Percentiles rank a stretch among this genome's conserved stretches.
Evolutionary conservation across 2,888 invertebrate genomes (phyloP).

Genomic region (Sipha maydis): DNA sequence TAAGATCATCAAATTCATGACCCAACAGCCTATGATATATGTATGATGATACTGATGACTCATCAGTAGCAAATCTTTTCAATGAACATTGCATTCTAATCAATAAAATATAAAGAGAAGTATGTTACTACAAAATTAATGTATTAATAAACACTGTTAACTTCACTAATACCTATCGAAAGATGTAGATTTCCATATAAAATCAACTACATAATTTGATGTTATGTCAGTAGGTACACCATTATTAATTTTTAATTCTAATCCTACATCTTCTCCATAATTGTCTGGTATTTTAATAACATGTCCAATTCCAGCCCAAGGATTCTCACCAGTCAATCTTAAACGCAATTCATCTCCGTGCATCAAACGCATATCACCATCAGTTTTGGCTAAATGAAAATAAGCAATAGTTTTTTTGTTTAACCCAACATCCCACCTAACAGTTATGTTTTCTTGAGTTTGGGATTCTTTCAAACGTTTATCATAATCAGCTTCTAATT

Average conservation of each 20-base stretch:
- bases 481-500: conserved; percentile 98
- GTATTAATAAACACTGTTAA: background rate
- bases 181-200: conserved; percentile 98
- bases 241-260: conserved; percentile 91
- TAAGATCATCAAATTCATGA: conserved; percentile 91
- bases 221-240: conserved; percentile 94
- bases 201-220: conserved; percentile 96
- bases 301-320: conserved; percentile 98
- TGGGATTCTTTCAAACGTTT: conserved; percentile 97
- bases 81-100: conserved; percentile 92
- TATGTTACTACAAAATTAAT: conserved; percentile 18
- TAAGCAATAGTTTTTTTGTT: conserved; percentile 98
- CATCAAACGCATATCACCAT: conserved; percentile 99
- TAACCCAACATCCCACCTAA: conserved; percentile 97
- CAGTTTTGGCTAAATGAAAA: conserved; percentile 96
- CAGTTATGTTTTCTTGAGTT: conserved; percentile 97
- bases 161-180: conserved; percentile 80
- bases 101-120: conserved; percentile 63
- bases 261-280: conserved; percentile 97
- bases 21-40: conserved; percentile 97
- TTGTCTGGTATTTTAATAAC: conserved; percentile 96
- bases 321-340: conserved; percentile 92
- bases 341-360: conserved; percentile 96
- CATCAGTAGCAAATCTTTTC: conserved; percentile 94
- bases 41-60: conserved; percentile 95